phyloP scores from a whole-genome alignment of 2,888 invertebrate species.

The Synergus itoensis region DNA sequence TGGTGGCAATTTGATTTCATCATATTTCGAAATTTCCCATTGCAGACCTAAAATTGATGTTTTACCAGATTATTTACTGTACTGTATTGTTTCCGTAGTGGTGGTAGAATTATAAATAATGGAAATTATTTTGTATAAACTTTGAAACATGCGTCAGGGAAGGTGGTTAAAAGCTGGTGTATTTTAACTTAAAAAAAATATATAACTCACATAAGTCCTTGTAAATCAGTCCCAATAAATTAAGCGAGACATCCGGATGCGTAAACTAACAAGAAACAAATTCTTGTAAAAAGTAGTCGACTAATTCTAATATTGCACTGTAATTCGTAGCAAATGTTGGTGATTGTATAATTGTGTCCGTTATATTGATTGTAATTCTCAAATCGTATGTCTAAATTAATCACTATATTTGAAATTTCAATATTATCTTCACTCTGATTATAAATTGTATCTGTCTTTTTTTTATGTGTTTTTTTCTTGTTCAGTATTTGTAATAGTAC shows the following conservation, averaged over 20 bases:
- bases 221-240: not conserved
- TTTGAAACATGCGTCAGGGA: conserved; percentile 24
- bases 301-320: conserved; percentile 3
- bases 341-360: conserved; percentile 74
- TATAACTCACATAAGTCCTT: not conserved
- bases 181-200: not conserved
- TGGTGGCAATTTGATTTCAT: conserved; percentile 29
- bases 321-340: conserved; percentile 41
- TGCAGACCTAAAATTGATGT: not conserved
- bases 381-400: conserved; percentile 24
- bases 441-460: conserved; percentile 5
- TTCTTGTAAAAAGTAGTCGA: not conserved
- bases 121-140: not conserved
- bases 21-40: not conserved
- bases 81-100: conserved; percentile 17
- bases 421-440: conserved; percentile 10
- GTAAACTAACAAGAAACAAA: not conserved
- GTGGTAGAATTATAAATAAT: conserved; percentile 11
- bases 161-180: conserved; percentile 6
- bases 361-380: conserved; percentile 54
- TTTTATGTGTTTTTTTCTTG: conserved; percentile 26
- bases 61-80: not conserved
- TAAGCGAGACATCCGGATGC: conserved; percentile 16
- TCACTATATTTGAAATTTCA: not conserved
- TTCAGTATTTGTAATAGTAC: conserved; percentile 57